These are phyloP conservation scores for Microtus richardsoni DNA, from an alignment of 2,113 vertebrate species.

Conservation along the genomic window DNA sequence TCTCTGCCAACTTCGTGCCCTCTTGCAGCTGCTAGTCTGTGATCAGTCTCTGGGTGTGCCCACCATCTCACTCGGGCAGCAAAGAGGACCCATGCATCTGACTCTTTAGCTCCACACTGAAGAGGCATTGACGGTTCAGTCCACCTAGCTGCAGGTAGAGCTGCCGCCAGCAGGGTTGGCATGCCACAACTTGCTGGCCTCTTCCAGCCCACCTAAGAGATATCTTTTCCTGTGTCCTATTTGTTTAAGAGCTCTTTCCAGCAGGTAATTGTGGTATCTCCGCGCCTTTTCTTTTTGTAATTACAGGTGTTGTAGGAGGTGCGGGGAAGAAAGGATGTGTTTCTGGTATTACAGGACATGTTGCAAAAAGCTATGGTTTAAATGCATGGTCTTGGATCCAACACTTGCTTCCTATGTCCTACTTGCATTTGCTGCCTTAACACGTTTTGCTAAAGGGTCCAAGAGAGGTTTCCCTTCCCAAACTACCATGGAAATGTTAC, in stretches of 20 bases:
- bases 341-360: not conserved
- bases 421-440: not conserved
- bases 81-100: not conserved
- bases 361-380: not conserved
- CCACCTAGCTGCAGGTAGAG: not conserved
- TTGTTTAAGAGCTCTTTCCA: not conserved
- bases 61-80: not conserved
- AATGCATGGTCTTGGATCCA: not conserved
- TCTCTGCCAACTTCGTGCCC: not conserved
- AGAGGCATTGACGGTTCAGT: rapidly evolving
- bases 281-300: not conserved
- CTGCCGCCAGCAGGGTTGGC: not conserved
- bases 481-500: not conserved
- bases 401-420: rapidly evolving
- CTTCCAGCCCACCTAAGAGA: rapidly evolving
- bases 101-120: not conserved
- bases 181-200: not conserved
- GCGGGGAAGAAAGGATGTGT: not conserved
- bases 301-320: not conserved
- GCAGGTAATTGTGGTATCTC: not conserved
- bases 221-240: not conserved
- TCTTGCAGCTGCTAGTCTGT: not conserved
- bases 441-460: not conserved
- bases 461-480: not conserved
- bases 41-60: not conserved